These are phyloP conservation scores for Tragelaphus imberbis DNA, from an alignment of 2,113 vertebrate species.

Conservation along the genomic window DNA sequence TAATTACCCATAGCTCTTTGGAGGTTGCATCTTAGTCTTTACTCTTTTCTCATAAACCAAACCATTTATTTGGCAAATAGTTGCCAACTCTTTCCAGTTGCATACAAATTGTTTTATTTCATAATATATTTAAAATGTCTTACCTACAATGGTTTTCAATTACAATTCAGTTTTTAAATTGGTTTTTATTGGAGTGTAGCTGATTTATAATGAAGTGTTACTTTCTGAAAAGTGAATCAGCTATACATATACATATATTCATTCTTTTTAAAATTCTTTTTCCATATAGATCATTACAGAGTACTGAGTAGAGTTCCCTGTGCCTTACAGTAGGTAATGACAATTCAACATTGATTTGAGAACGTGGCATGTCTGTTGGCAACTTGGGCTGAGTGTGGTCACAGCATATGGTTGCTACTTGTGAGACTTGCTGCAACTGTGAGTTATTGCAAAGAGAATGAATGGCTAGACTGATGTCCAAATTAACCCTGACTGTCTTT, in stretches of 20 bases:
- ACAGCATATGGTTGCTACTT: not conserved
- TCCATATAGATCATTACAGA: not conserved
- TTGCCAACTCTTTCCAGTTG: not conserved
- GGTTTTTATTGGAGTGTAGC: not conserved
- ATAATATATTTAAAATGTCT: not conserved
- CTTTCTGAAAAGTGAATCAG: not conserved
- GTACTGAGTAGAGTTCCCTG: not conserved
- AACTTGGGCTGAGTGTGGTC: not conserved
- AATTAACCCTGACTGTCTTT: not conserved
- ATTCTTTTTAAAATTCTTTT: not conserved
- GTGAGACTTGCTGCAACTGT: not conserved
- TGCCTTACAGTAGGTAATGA: not conserved
- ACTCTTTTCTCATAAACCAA: not conserved
- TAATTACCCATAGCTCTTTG: not conserved
- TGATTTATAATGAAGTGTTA: not conserved
- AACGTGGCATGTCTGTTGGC: not conserved
- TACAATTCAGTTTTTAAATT: not conserved
- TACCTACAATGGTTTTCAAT: not conserved
- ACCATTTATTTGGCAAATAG: conserved; percentile 23
- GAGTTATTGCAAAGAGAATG: not conserved
- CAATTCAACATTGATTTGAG: conserved; percentile 6
- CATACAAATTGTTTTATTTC: not conserved
- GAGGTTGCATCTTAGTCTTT: not conserved
- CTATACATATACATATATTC: not conserved
- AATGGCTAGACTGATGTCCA: not conserved